Base-by-base conservation (phyloP, 2,113 vertebrate species). In the Platysternon megacephalum region DNA sequence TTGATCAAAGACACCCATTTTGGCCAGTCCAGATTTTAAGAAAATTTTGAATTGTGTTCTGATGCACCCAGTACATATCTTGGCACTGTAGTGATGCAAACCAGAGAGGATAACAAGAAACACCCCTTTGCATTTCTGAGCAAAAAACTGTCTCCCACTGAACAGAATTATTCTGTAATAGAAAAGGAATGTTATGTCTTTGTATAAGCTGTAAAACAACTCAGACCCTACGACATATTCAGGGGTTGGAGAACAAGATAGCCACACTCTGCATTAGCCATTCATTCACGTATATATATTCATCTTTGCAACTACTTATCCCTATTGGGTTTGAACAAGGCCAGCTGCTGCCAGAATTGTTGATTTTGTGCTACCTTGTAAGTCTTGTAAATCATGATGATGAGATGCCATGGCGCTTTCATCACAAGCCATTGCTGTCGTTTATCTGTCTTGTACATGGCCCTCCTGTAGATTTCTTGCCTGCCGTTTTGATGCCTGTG, bases 381-480 rank as follows among this genome's bases (percentile, higher is more conserved):
- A 85, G 53, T 51, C 28, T 29, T 52, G n/a, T 82, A 82, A 93
- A 88, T 96, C 93, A 84, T 28, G 35, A 9, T 26, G 52, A 51
- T 84, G 52, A 51, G 17, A 49, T 56, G 44, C 35, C 55, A 7
- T 68, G 13, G 55, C 90, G 32, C 86, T 92, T 93, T 87, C 51
- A 2, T 86, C 72, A 89, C 61, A 87, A 12, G 61, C 61, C 82
- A 68, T 49, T 82, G 82, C 39, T 88, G 93, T 84, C 46, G 5
- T 94, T 93, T 88, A 48, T 87, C 92, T 96, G 87, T 86, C 93
- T 83, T 84, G 83, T 85, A 65, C 26, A 11, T 68, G 81, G 46
- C 42, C 53, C 85, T 82, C 88, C 79, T 82, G 44, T 49, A 89
- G 82, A 92, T 87, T 86, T 90, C 91, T 87, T 89, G 48, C 83